Evolutionary conservation across 2,888 invertebrate genomes (phyloP).

Genomic region (Diaperis boleti): DNA sequence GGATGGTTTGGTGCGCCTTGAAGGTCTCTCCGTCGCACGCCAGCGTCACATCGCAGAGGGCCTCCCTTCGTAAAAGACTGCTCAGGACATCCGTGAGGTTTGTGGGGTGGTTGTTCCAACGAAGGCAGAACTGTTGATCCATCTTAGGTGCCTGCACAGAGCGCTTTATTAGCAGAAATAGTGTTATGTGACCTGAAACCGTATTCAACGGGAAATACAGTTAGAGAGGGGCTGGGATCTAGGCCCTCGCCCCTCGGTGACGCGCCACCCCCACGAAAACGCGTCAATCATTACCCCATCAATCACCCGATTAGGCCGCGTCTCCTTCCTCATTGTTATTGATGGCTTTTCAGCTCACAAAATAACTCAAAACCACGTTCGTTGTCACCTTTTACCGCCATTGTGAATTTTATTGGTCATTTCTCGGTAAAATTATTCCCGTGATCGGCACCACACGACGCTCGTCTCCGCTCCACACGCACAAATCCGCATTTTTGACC

Average conservation of each 20-base stretch:
- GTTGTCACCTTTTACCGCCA: constrained; percentile 64
- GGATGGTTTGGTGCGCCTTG: constrained; percentile 93
- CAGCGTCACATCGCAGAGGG: constrained; percentile 92
- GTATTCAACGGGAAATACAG: constrained; percentile 56
- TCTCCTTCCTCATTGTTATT: not conserved
- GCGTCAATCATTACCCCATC: constrained; percentile 3
- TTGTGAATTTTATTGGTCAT: constrained; percentile 60
- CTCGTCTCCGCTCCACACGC: not conserved
- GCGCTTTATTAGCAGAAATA: constrained; percentile 4
- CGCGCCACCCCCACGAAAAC: constrained; percentile 1
- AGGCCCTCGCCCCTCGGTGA: not conserved
- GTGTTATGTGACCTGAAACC: constrained; percentile 60
- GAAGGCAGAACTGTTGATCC: constrained; percentile 90
- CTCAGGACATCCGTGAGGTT: constrained; percentile 92
- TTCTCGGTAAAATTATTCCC: constrained; percentile 49
- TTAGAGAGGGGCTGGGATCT: constrained; percentile 5
- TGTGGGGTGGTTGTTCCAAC: constrained; percentile 95
- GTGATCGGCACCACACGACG: constrained; percentile 35
- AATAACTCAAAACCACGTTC: constrained; percentile 48
- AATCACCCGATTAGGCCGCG: constrained; percentile 7
- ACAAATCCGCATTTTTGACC: constrained; percentile 32
- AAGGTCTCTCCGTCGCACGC: constrained; percentile 92
- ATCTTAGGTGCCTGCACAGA: constrained; percentile 51
- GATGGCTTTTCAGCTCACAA: not conserved
- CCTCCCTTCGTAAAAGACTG: constrained; percentile 88